These are phyloP conservation scores for Pristiophorus japonicus DNA, from an alignment of 2,113 vertebrate genomes.

Conservation along the genomic window DNA sequence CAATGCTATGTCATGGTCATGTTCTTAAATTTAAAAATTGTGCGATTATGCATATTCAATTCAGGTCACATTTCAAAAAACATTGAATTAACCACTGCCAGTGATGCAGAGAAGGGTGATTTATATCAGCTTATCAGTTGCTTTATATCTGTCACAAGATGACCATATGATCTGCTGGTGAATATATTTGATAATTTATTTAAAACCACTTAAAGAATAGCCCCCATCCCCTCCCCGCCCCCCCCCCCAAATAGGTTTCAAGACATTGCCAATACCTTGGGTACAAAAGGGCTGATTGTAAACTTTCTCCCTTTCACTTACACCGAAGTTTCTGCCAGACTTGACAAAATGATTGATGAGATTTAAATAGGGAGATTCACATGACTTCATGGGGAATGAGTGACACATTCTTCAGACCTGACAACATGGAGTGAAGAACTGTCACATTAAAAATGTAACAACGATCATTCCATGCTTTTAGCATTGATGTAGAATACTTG, in stretches of 20 bases:
- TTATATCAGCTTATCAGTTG: constrained; percentile 19
- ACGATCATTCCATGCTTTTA: background rate
- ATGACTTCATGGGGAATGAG: constrained; percentile 1
- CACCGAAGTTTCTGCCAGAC: background rate
- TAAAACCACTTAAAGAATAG: background rate
- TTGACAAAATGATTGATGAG: constrained; percentile 35
- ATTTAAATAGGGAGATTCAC: constrained; percentile 31
- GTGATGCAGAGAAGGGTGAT: background rate
- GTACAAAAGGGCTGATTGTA: constrained; percentile 19
- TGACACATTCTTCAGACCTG: constrained; percentile 22
- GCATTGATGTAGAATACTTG: background rate
- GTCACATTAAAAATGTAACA: background rate
- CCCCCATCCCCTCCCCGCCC: too few relatives aligned
- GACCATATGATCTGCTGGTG: background rate
- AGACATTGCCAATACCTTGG: background rate
- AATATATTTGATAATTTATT: constrained; percentile 26
- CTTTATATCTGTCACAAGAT: constrained; percentile 16
- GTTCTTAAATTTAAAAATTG: background rate
- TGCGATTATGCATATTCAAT: background rate
- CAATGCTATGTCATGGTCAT: background rate
- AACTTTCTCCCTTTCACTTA: constrained; percentile 8
- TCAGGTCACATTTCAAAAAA: background rate
- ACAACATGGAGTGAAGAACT: constrained; percentile 11
- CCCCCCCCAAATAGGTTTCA: background rate
- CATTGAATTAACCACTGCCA: background rate